These are phyloP conservation scores for Cryptotis parvus DNA, from an alignment of 2,113 vertebrate genomes.

Conservation along the genomic window DNA sequence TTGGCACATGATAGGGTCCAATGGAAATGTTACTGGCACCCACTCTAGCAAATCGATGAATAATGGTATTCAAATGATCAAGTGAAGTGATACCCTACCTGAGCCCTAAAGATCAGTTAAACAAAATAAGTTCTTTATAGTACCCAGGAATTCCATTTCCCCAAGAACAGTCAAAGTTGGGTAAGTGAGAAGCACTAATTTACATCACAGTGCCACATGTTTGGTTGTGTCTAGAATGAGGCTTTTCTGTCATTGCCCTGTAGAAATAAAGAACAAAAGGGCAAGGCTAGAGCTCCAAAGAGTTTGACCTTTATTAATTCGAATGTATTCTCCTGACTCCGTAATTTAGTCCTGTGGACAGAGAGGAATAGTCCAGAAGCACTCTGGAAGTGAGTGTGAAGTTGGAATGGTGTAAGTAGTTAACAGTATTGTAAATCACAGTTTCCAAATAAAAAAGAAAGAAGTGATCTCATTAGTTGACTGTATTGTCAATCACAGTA, in stretches of 20 bases:
- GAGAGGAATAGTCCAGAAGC: not conserved
- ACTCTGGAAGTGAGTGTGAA: no score
- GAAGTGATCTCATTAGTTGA: no score
- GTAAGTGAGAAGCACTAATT: not conserved
- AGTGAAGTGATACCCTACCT: no score
- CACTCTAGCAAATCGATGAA: no score
- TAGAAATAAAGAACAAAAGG: not conserved
- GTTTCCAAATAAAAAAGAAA: no score
- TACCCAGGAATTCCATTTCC: constrained; percentile 17
- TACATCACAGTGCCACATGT: not conserved
- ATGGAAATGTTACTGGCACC: no score
- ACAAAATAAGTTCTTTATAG: not conserved
- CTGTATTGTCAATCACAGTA: no score
- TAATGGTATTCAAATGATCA: no score
- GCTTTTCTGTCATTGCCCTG: not conserved
- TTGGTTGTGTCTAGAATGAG: not conserved
- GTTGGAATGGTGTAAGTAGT: no score
- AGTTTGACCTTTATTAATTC: not conserved
- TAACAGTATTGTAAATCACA: no score
- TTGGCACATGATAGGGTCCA: no score
- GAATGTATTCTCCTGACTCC: not conserved
- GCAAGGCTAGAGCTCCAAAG: not conserved
- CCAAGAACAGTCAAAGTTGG: not conserved
- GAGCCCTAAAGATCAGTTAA: not conserved
- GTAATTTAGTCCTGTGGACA: not conserved